A percentile compares a stretch with the other conserved stretches of the same genome.
Evolutionary conservation across 2,797 vertebrate species (phyloP).

Genomic region (Botia kubotai): DNA sequence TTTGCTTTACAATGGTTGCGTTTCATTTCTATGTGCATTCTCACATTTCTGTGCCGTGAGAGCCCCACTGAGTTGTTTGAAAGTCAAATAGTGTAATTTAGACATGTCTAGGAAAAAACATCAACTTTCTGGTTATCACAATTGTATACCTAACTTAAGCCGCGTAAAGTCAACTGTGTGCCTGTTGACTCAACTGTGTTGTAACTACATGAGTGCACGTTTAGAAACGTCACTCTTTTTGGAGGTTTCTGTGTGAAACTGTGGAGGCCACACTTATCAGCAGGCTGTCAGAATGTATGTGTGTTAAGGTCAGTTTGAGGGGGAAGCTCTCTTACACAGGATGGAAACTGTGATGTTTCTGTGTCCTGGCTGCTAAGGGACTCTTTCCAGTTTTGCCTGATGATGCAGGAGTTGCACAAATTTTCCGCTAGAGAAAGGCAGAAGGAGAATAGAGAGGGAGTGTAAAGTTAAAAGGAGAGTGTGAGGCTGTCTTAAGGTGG

Average conservation of each 20-base stretch:
- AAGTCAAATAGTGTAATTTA: no score
- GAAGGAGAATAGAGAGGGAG: slow-evolving; percentile 34
- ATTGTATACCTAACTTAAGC: neutral
- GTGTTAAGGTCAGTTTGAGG: slow-evolving; percentile 38
- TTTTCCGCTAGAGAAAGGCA: slow-evolving; percentile 49
- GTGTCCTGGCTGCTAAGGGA: slow-evolving; percentile 42
- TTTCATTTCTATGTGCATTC: neutral
- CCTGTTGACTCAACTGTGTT: slow-evolving; percentile 5
- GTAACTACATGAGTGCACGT: neutral
- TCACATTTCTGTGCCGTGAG: no score
- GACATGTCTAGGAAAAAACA: neutral
- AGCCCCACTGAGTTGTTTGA: no score
- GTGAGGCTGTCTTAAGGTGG: slow-evolving; percentile 46
- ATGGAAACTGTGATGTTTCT: slow-evolving; percentile 61
- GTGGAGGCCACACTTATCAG: slow-evolving; percentile 17
- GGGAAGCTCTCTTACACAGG: slow-evolving; percentile 38
- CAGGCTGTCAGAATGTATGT: neutral
- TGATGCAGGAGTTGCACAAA: slow-evolving; percentile 55
- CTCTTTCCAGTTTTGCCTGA: slow-evolving; percentile 52
- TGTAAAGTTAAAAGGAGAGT: slow-evolving; percentile 36
- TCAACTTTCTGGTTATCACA: neutral
- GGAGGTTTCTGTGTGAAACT: slow-evolving; percentile 11
- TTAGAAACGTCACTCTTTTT: slow-evolving; percentile 4
- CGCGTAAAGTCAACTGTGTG: neutral
- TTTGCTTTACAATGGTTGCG: neutral